Percentiles rank a stretch among this genome's conserved stretches.
Evolutionary conservation across 2,888 invertebrate genomes (phyloP).

Genomic region (Stenoptilia bipunctidactyla): DNA sequence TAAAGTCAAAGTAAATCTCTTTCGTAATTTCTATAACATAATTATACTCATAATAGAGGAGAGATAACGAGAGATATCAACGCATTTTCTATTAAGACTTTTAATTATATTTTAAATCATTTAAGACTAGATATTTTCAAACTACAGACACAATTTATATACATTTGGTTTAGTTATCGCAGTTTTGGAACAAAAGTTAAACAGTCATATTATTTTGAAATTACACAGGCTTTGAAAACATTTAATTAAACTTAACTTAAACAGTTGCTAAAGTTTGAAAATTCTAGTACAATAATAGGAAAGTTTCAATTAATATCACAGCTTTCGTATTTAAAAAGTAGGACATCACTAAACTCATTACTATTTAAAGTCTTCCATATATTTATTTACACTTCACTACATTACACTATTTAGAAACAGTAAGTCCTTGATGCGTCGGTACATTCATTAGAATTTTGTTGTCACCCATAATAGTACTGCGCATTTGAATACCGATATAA

Average conservation of each 20-base stretch:
- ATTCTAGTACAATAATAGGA: conserved; percentile 39
- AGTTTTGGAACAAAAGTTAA: too few relatives aligned
- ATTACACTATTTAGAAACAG: conserved; percentile 62
- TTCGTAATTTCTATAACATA: too few relatives aligned
- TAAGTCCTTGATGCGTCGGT: conserved; percentile 69
- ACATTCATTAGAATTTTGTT: conserved; percentile 67
- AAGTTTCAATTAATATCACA: conserved; percentile 69
- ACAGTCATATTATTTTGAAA: too few relatives aligned
- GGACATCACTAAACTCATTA: conserved; percentile 47
- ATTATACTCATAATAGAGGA: too few relatives aligned
- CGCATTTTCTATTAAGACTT: too few relatives aligned
- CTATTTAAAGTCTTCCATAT: conserved; percentile 20
- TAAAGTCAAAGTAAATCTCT: too few relatives aligned
- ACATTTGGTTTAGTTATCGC: too few relatives aligned
- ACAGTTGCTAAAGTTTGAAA: conserved; percentile 39
- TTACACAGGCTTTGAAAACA: too few relatives aligned
- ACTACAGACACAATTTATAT: too few relatives aligned
- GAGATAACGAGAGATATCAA: too few relatives aligned
- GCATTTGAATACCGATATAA: conserved; percentile 75
- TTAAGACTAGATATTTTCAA: too few relatives aligned
- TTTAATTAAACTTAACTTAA: conserved; percentile 1
- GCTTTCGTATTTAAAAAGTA: conserved; percentile 65
- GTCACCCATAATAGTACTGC: conserved; percentile 85
- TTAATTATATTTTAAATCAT: too few relatives aligned
- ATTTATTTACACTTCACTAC: conserved; percentile 51